Base-by-base conservation (phyloP, 2,113 vertebrate genomes). In the Hippocampus mohnikei region DNA sequence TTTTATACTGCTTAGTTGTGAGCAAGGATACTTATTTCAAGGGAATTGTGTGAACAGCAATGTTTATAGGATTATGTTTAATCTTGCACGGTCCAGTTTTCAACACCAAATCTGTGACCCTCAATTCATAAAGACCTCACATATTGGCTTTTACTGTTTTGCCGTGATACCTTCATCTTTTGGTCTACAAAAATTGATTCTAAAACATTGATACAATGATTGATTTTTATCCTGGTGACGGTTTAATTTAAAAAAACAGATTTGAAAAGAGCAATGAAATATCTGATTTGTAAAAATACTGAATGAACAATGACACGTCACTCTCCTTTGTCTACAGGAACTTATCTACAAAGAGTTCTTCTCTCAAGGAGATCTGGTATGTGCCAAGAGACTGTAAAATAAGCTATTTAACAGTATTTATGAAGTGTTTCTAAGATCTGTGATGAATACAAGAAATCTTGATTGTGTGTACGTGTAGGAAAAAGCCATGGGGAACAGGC, bases 311-410 rank as follows among this genome's bases (percentile, higher is more conserved):
- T 72, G 25, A 75, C 5, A 44, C 6, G 59, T 68, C 27, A 46
- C 37, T 85, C 56, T 86, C 16, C 73, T 78, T 66, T 65, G 59
- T 76, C 91, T 86, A 41, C 88, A 98, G 97, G 97, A 98, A 88
- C 92, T 99, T 88, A 98, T 99, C 86, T 99, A 99, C 88, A 99
- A 98, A 82, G 97, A 98, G 82, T 99, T 99, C 91, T 99, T 98
- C 94, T 99, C 97, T 87, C 97, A 98, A 81, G 97, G 97, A 86
- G 97, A 98, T 88, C 87, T 98, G 96, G 96, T 98, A 94, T 23
- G 96, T 94, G 55, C 82, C 2, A 11, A 0, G 8, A 44, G 20
- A 2, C 56, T 66, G 18, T 65, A 67, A 23, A 76, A 67, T 73
- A 60, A 23, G 69, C 3, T 16, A 46, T 27, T 65, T 4, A 46